Evolutionary conservation across 2,888 invertebrate species (phyloP), one percentile per base, ranked within the genome.

Genomic region (Chrysodeixis includens): DNA sequence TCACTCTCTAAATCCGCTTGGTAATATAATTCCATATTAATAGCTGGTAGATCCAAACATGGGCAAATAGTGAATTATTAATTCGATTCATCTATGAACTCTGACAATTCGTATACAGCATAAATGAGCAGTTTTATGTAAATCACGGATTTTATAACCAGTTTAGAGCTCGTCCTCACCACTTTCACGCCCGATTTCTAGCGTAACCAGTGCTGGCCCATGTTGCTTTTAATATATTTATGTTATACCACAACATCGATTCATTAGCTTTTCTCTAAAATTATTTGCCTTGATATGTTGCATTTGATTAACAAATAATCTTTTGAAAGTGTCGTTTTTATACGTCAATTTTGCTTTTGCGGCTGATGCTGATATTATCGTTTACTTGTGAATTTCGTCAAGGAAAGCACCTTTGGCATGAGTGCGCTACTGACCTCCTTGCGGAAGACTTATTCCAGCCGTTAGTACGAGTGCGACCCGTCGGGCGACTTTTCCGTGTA

Each of bases 141-240:
- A 92, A 91, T 90, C 83, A 85, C 74, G 70, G 81, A 86, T 86
- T 88, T 88, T 79, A 87, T 83, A 91, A 90, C 90, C 88, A 86
- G 90, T 92, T 93, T 73, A 57, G 78, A 81, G 81, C 74, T 86
- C 86, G 83, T 88, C 88, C 82, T 88, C 86, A 83, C 75, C 83
- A 91, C 93, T 93, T 93, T 93, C 93, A 88, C 92, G 83, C 69
- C 82, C 83, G 89, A 90, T 91, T 91, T 92, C 91, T 93, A 91
- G 83, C 83, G 79, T 86, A 85, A 84, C 81, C 80, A 86, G 83
- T 79, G 83, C 74, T 80, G 70, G 66, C 66, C 78, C 81, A 86
- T 86, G 78, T 83, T 86, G 80, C 80, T 83, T 87, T 85, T 85
- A 70, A 87, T 85, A 78, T 82, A 83, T 82, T 78, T 67, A 79